Base-by-base conservation (phyloP, 2,113 vertebrate genomes). In the Hemiscyllium ocellatum region DNA sequence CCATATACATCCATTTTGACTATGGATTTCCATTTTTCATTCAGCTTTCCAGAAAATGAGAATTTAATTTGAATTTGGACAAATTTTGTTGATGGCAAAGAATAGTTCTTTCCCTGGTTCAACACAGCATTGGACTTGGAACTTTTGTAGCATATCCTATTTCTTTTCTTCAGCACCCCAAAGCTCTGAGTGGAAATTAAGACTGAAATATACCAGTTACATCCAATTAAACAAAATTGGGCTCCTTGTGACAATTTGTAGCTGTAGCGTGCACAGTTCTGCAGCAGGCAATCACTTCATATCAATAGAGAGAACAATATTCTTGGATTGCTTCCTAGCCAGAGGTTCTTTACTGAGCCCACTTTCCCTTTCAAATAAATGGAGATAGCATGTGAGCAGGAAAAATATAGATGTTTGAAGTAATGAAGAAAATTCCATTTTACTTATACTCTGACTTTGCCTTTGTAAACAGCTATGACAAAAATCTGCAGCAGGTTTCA, bases 11-110 rank as follows among this genome's bases (percentile, higher is more conserved):
- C 89, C 37, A 65, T 66, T 66, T 19, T 37, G 13, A 68, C 65
- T 15, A 65, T 91, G 15, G 6, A 91, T 91, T 37, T n/a, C n/a
- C n/a, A 66, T 37, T 66, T 66, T 93, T 61, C 65, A 93, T 66
- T 93, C 66, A 93, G 17, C 26, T 93, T 93, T 65, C 61, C 56
- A 42, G 61, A 93, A 91, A 68, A 66, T 93, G 89, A n/a, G n/a
- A 93, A 93, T 66, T 33, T 61, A 68, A 17, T 20, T n/a, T 37
- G 61, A 93, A 1, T 61, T 90, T 61, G 87, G 52, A 61, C 17
- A 61, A 12, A 61, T 90, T 33, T 61, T 65, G 29, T 2, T 52
- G 61, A 61, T 65, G 87, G 52, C 29, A 90, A 90, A 90, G 26
- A 33, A 90, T 56, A 33, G 8, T 91, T 33, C 66, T 65, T 20